Evolutionary conservation across 2,888 invertebrate genomes (phyloP).

Genomic region (Andrena trimmerana): DNA sequence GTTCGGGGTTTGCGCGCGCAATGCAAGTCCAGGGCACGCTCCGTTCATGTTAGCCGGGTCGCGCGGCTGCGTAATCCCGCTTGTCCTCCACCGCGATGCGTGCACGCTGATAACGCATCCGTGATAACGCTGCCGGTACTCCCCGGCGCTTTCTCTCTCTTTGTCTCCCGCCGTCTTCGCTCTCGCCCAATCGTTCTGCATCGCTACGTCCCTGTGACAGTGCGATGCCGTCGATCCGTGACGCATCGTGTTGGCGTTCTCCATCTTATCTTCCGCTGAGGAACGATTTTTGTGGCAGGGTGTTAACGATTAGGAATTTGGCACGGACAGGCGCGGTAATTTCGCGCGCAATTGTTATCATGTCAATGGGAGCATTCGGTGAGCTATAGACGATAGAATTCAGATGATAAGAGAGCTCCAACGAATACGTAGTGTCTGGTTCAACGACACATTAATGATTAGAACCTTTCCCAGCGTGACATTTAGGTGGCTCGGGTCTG

Average conservation of each 20-base stretch:
- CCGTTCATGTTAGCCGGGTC: slow-evolving; percentile 82
- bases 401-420: too few relatives aligned
- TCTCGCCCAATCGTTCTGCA: slow-evolving; percentile 19
- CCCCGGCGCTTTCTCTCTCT: slow-evolving; percentile 13
- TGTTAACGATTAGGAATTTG: not conserved
- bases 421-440: not conserved
- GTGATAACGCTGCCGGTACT: slow-evolving; percentile 64
- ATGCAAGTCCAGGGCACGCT: slow-evolving; percentile 32
- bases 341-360: too few relatives aligned
- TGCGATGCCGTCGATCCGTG: not conserved
- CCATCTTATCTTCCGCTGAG: not conserved
- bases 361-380: too few relatives aligned
- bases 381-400: too few relatives aligned
- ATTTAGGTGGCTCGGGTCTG: too few relatives aligned
- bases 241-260: not conserved
- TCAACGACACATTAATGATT: not conserved
- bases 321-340: too few relatives aligned
- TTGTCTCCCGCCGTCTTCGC: not conserved
- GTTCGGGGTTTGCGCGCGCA: slow-evolving; percentile 73
- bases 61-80: slow-evolving; percentile 80
- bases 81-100: slow-evolving; percentile 68
- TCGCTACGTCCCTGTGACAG: slow-evolving; percentile 26
- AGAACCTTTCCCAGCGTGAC: not conserved
- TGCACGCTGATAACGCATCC: slow-evolving; percentile 66
- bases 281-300: not conserved